A percentile compares a stretch with the other conserved stretches of the same genome.
These are phyloP conservation scores for Trissoscelio sp. DNA, from an alignment of 2,888 invertebrate species.

Conservation along the genomic window DNA sequence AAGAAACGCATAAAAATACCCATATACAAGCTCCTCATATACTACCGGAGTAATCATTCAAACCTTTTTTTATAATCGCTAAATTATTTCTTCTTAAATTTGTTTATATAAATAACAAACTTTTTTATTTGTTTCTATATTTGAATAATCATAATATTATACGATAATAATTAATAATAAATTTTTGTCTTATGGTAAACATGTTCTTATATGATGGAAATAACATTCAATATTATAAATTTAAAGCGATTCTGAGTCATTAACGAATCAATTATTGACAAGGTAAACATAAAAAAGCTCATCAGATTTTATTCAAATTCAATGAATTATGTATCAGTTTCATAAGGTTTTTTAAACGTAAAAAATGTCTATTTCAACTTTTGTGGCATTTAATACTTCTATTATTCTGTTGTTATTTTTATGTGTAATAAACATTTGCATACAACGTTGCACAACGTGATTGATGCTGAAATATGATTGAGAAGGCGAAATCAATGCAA, in stretches of 20 bases:
- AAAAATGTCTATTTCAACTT: constrained; percentile 29
- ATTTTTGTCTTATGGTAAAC: constrained; percentile 21
- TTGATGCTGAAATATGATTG: constrained; percentile 9
- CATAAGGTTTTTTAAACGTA: constrained; percentile 24
- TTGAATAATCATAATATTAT: not conserved
- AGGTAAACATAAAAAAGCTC: constrained; percentile 33
- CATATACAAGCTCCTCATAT: not conserved
- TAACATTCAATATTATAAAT: constrained; percentile 24
- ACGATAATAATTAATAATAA: constrained; percentile 27
- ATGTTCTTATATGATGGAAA: constrained; percentile 13
- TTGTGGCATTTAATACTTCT: constrained; percentile 14
- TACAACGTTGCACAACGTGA: constrained; percentile 27
- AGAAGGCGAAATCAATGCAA: constrained; percentile 13
- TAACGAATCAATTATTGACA: constrained; percentile 35
- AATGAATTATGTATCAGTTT: constrained; percentile 44
- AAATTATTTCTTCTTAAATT: not conserved
- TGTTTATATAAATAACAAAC: not conserved
- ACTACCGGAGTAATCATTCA: not conserved
- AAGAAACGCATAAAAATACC: constrained; percentile 4
- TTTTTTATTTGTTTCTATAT: not conserved
- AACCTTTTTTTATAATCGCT: constrained; percentile 1
- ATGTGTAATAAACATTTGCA: constrained; percentile 27
- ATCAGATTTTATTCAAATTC: constrained; percentile 40
- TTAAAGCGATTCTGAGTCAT: constrained; percentile 23
- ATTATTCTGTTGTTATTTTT: constrained; percentile 28